Evolutionary conservation across 2,113 vertebrate genomes (phyloP).

Genomic region (Salvelinus fontinalis): DNA sequence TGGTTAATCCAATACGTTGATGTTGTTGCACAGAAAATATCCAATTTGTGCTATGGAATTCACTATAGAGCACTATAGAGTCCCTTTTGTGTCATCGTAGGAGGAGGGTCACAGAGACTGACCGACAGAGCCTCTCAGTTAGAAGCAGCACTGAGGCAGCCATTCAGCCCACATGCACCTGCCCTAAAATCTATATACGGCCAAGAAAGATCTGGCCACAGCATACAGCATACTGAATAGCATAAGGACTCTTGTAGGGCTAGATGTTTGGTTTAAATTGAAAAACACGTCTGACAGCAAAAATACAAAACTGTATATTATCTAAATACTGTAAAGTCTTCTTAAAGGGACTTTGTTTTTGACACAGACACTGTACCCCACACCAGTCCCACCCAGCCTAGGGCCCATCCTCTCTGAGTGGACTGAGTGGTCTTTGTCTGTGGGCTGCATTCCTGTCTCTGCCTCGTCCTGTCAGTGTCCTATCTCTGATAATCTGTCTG

Average conservation of each 20-base stretch:
- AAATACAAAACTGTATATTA: background rate
- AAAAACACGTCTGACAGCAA: background rate
- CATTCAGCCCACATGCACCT: conserved; percentile 60
- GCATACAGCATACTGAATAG: too few species aligned
- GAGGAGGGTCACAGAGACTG: conserved; percentile 29
- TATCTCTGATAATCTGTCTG: conserved; percentile 51
- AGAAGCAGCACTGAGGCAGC: conserved; percentile 44
- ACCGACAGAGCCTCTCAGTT: conserved; percentile 61
- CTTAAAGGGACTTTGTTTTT: too few species aligned
- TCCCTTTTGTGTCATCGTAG: conserved; percentile 57
- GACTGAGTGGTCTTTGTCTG: background rate
- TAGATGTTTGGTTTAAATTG: too few species aligned
- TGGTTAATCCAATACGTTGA: background rate
- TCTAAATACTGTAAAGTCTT: too few species aligned
- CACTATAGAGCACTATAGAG: conserved; percentile 51
- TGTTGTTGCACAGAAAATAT: background rate
- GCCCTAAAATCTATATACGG: conserved; percentile 32
- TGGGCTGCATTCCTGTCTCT: conserved; percentile 39
- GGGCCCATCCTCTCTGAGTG: background rate
- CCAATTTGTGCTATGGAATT: conserved; percentile 66
- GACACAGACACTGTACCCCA: background rate
- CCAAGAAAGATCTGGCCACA: background rate
- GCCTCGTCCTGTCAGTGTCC: conserved; percentile 28
- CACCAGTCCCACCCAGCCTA: background rate
- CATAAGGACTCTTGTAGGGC: too few species aligned